Conservation (phyloP, 2,888 invertebrate species). For the Drosophila meridionalis region DNA sequence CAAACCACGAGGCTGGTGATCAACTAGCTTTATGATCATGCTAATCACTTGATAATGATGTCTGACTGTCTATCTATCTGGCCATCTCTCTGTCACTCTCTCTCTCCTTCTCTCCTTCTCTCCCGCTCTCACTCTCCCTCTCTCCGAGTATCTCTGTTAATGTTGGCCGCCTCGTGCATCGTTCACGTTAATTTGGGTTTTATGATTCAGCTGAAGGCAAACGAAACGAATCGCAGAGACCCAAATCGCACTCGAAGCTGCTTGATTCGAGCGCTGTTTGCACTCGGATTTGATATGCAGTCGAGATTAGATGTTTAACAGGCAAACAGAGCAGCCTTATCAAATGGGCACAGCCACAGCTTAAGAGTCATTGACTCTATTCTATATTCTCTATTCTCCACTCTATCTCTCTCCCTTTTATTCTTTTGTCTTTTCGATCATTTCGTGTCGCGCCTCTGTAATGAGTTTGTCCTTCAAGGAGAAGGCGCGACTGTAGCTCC, state of each 20-base stretch:
- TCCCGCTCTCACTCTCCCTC: not conserved
- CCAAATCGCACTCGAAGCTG: slow-evolving; percentile 19
- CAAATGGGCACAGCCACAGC: slow-evolving; percentile 35
- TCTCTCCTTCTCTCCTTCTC: not conserved
- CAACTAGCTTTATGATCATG: not conserved
- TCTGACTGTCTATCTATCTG: not conserved
- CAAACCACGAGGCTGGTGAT: slow-evolving; percentile 2
- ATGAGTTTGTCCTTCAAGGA: slow-evolving; percentile 60
- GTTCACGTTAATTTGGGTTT: slow-evolving; percentile 62
- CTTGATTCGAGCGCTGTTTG: slow-evolving; percentile 25
- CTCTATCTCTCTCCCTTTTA: not conserved
- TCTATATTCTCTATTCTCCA: not conserved
- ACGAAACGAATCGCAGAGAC: slow-evolving; percentile 11
- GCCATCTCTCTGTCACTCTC: not conserved
- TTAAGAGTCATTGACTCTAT: slow-evolving; percentile 26
- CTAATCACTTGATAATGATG: slow-evolving; percentile 6
- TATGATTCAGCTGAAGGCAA: slow-evolving; percentile 29
- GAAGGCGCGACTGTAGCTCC: slow-evolving; percentile 1
- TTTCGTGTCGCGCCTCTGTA: slow-evolving; percentile 27
- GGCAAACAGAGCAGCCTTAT: slow-evolving; percentile 33
- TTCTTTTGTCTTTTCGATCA: not conserved
- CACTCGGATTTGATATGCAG: slow-evolving; percentile 16
- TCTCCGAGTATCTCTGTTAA: not conserved
- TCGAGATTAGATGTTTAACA: slow-evolving; percentile 48
- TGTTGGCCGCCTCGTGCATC: not conserved